A percentile compares a stretch with the other conserved stretches of the same genome.
Conservation (phyloP, 2,797 vertebrate species). For the Nyctalus aviator region DNA sequence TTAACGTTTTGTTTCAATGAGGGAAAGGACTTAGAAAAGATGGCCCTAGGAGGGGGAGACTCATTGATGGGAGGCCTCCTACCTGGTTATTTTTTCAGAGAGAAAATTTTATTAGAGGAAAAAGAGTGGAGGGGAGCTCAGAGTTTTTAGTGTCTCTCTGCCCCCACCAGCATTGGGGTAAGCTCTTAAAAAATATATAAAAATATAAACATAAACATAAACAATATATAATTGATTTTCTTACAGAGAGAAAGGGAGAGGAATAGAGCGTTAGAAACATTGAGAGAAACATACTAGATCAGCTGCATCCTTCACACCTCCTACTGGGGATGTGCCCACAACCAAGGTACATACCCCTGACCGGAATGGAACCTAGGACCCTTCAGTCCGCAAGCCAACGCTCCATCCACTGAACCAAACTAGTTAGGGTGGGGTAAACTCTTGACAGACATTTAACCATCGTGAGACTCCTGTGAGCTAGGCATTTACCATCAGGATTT, state of each 20-base stretch:
- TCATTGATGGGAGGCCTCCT: background rate
- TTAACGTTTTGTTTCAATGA: background rate
- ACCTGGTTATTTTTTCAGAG: background rate
- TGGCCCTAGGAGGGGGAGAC: background rate
- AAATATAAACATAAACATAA: too few species aligned
- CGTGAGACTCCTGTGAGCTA: background rate
- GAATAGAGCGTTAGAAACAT: too few species aligned
- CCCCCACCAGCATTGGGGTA: background rate
- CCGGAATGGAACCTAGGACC: too few species aligned
- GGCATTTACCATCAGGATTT: conserved; percentile 62
- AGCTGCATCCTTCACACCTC: too few species aligned
- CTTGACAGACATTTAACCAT: conserved; percentile 37
- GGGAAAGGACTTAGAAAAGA: background rate
- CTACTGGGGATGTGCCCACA: too few species aligned
- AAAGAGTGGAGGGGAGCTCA: background rate
- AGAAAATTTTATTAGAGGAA: background rate
- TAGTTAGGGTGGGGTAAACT: background rate
- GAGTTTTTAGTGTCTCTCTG: background rate
- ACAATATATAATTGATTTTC: too few species aligned
- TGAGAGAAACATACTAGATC: too few species aligned
- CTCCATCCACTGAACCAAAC: too few species aligned
- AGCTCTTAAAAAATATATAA: background rate
- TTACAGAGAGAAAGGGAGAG: too few species aligned
- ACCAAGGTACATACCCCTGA: too few species aligned
- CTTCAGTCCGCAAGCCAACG: too few species aligned